Evolutionary conservation across 2,888 invertebrate genomes (phyloP), one percentile per base, ranked within the genome.

Genomic region (Hoplodrina blanda): DNA sequence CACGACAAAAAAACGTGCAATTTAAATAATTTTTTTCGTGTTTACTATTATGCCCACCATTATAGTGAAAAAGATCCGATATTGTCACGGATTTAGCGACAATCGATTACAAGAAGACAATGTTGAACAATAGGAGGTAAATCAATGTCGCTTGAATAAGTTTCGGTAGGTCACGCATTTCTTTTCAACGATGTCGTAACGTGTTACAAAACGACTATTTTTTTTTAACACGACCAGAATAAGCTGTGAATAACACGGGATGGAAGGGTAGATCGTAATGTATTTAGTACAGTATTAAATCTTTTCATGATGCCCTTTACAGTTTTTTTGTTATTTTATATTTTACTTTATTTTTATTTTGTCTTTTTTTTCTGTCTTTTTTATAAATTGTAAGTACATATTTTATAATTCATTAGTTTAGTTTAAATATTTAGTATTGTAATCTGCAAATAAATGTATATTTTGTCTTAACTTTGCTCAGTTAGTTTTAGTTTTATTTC

Each of bases 121-220:
- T 4, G 4, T 41, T 19, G 46, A 69, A 72, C 54, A 70, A 77
- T 60, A 37, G 19, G 19, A 19, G 54, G 11, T 37, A 60, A 17
- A 77, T 50, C 71, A 55, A 71, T 44, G 53, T 41, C 25, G 20
- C 2, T 44, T 44, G 55, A 55, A 70, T 50, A 59, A n/a, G 44
- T 49, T 54, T 33, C 44, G 59, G 33, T 60, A 50, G 6, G 60
- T 71, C 73, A 73, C 73, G 78, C 54, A 50, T 78, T 50, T 20
- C 54, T 78, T 17, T 55, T 15, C 15, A 19, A n/a, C 37, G 60
- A 55, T 50, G 59, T 55, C 60, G 72, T 71, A 60, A 55, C 19
- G 25, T 25, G 8, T 54, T 41, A 50, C 54, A 71, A 77, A 77
- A 67, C 37, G 33, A 56, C 55, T 6, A 2, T 17, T 37, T 60